A percentile compares a stretch with the other conserved stretches of the same genome.
phyloP scores from a whole-genome alignment of 1,140 invertebrate genomes.

The Pogonomyrmex californicus region DNA sequence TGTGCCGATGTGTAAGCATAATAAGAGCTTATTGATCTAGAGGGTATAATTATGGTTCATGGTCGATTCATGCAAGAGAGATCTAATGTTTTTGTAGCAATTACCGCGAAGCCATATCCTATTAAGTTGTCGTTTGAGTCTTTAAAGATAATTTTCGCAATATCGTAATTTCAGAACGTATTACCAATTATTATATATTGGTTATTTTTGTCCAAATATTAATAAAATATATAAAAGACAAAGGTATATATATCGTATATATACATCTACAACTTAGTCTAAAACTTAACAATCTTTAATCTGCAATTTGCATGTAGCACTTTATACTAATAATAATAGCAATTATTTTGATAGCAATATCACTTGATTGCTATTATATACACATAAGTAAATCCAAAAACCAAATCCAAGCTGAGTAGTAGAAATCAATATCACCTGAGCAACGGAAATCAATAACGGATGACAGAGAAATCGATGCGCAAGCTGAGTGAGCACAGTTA shows the following conservation, averaged over 20 bases:
- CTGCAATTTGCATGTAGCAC: neutral
- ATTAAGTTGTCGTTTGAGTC: conserved; percentile 37
- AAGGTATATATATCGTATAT: neutral
- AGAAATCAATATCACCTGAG: neutral
- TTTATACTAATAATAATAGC: no score
- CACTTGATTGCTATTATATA: neutral
- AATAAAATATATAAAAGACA: neutral
- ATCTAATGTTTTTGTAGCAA: conserved; percentile 52
- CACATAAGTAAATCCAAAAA: neutral
- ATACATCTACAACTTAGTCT: neutral
- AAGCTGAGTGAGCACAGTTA: neutral
- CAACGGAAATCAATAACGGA: conserved; percentile 16
- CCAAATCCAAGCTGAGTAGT: neutral
- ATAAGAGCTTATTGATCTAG: conserved; percentile 74
- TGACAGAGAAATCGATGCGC: neutral
- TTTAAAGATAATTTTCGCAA: conserved; percentile 16
- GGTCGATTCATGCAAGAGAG: conserved; percentile 55
- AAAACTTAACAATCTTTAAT: neutral
- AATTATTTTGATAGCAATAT: neutral
- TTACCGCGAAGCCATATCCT: conserved; percentile 25
- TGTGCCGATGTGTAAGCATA: conserved; percentile 55
- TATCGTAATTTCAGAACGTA: neutral
- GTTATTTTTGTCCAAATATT: conserved; percentile 8
- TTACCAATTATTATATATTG: neutral
- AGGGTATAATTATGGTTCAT: conserved; percentile 72